phyloP scores from a whole-genome alignment of 2,797 vertebrate genomes.

The Helicolenus hilgendorfi region DNA sequence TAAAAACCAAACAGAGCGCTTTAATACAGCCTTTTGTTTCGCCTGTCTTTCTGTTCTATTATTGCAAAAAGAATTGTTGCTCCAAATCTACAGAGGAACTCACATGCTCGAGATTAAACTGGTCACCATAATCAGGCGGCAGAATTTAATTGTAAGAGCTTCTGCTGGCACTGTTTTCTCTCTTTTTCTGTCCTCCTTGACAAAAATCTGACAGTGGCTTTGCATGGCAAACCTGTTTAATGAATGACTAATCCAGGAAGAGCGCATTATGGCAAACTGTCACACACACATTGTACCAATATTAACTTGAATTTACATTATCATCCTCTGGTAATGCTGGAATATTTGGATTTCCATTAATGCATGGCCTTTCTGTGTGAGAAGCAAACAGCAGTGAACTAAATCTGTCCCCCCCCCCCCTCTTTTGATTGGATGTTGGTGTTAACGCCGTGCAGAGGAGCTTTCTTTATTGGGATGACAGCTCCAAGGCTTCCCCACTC shows the following conservation, averaged over 20 bases:
- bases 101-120: constrained; percentile 88
- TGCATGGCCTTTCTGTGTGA: constrained; percentile 82
- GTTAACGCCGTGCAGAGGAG: constrained; percentile 79
- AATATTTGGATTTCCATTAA: constrained; percentile 92
- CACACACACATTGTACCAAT: constrained; percentile 90
- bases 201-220: constrained; percentile 93
- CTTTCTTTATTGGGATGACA: constrained; percentile 89
- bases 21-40: constrained; percentile 81
- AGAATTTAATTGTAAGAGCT: constrained; percentile 89
- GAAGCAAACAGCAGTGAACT: constrained; percentile 88
- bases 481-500: constrained; percentile 82
- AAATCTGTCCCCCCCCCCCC: constrained; percentile 78
- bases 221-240: constrained; percentile 93
- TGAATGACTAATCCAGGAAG: constrained; percentile 90
- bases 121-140: constrained; percentile 85
- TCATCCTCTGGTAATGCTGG: constrained; percentile 92
- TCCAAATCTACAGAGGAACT: constrained; percentile 85
- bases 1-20: constrained; percentile 79
- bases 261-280: constrained; percentile 92
- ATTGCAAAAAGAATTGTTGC: constrained; percentile 81
- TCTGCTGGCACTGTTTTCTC: constrained; percentile 80
- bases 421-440: constrained; percentile 84
- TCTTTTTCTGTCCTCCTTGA: constrained; percentile 84
- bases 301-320: constrained; percentile 93
- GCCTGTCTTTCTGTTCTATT: constrained; percentile 76